Conservation (phyloP, 2,888 invertebrate genomes). For the Unio delphinus region DNA sequence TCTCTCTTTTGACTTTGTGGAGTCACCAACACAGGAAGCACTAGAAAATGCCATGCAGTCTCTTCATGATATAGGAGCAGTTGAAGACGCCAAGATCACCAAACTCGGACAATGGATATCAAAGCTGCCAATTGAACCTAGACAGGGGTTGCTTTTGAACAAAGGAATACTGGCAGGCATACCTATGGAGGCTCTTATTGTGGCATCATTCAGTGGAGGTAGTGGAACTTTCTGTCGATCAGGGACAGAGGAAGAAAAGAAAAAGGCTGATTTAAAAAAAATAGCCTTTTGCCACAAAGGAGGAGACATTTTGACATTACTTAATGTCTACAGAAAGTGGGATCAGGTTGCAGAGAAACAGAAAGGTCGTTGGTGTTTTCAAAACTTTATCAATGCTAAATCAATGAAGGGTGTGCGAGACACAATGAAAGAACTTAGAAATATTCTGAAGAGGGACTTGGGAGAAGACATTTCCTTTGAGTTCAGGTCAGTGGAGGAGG, state of each 20-base stretch:
- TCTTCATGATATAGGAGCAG: constrained; percentile 55
- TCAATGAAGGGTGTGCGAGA: constrained; percentile 56
- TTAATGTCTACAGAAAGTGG: constrained; percentile 55
- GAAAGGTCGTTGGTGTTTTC: constrained; percentile 61
- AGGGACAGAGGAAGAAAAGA: constrained; percentile 42
- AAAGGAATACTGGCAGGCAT: constrained; percentile 31
- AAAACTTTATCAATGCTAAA: constrained; percentile 67
- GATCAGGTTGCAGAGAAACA: constrained; percentile 38
- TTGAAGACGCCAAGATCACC: constrained; percentile 47
- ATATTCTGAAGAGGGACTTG: constrained; percentile 46
- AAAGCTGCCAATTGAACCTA: constrained; percentile 60
- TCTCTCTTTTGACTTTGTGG: constrained; percentile 62
- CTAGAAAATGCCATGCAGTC: constrained; percentile 43
- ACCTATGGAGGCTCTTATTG: constrained; percentile 49
- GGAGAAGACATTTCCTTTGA: constrained; percentile 22
- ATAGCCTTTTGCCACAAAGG: constrained; percentile 45
- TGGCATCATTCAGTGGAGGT: constrained; percentile 50
- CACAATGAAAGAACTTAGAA: constrained; percentile 46
- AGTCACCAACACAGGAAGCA: constrained; percentile 47
- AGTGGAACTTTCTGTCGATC: constrained; percentile 58
- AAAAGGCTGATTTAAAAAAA: constrained; percentile 46
- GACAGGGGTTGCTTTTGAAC: constrained; percentile 46
- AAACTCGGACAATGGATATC: constrained; percentile 56
- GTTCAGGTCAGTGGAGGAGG: constrained; percentile 22
- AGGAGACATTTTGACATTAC: constrained; percentile 54